A percentile compares a stretch with the other conserved stretches of the same genome.
Evolutionary conservation across 2,888 invertebrate species (phyloP).

Genomic region (Tortrix viridana): DNA sequence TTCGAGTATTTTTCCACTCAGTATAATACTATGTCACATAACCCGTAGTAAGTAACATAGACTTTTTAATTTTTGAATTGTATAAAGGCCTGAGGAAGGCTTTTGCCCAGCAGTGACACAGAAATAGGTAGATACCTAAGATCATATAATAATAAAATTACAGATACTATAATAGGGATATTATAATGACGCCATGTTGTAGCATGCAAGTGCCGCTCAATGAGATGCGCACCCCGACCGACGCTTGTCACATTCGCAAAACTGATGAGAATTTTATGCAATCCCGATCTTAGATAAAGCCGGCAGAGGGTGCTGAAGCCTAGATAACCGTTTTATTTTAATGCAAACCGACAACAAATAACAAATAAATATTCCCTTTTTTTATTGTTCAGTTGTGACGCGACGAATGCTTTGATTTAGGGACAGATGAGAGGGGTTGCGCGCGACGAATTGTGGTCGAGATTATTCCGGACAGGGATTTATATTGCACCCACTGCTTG

Average conservation of each 20-base stretch:
- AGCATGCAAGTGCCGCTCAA: conserved; percentile 49
- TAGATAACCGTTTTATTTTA: conserved; percentile 81
- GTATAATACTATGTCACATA: too few relatives aligned
- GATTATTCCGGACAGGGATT: conserved; percentile 72
- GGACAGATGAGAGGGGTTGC: conserved; percentile 68
- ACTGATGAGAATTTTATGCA: conserved; percentile 80
- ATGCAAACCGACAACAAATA: conserved; percentile 83
- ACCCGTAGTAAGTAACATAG: too few relatives aligned
- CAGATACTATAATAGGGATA: not conserved
- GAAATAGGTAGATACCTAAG: too few relatives aligned
- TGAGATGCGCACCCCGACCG: conserved; percentile 69
- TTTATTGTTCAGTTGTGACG: conserved; percentile 78
- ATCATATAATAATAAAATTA: not conserved
- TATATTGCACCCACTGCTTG: conserved; percentile 70
- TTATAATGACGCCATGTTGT: not conserved
- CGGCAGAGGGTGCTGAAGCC: conserved; percentile 71
- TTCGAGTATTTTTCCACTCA: too few relatives aligned
- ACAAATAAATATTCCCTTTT: conserved; percentile 79
- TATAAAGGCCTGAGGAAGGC: too few relatives aligned
- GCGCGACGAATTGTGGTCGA: conserved; percentile 76
- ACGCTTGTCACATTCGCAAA: conserved; percentile 69
- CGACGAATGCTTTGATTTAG: conserved; percentile 77
- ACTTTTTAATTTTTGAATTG: too few relatives aligned
- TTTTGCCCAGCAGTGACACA: too few relatives aligned
- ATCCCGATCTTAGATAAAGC: conserved; percentile 80